Percentiles rank a stretch among this genome's conserved stretches.
Conservation (phyloP, 2,888 invertebrate genomes). For the Conchocele bisecta region DNA sequence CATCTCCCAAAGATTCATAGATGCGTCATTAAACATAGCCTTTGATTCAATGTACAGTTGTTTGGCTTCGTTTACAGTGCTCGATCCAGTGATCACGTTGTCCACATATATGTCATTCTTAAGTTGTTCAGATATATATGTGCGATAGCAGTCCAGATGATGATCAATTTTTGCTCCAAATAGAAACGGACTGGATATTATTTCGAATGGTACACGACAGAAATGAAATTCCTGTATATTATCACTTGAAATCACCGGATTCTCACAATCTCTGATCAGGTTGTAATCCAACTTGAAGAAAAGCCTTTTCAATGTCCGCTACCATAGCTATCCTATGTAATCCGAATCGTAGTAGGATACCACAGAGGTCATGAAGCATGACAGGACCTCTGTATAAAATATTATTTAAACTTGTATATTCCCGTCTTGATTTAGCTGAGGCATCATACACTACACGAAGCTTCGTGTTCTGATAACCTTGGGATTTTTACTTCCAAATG, state of each 20-base stretch:
- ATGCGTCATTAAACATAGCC: constrained; percentile 9
- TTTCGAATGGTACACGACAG: constrained; percentile 1
- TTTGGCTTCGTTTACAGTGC: constrained; percentile 4
- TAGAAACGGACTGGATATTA: constrained; percentile 3
- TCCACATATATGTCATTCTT: constrained; percentile 30
- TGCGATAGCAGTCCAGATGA: constrained; percentile 1
- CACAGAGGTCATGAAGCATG: constrained; percentile 20
- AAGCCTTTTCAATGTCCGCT: constrained; percentile 34
- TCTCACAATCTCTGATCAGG: constrained; percentile 3
- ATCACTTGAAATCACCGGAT: background rate
- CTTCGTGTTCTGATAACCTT: constrained; percentile 13
- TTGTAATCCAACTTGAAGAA: constrained; percentile 26
- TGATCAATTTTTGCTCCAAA: constrained; percentile 8
- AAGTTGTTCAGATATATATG: background rate
- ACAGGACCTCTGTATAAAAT: constrained; percentile 20
- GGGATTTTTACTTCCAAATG: constrained; percentile 23
- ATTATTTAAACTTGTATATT: constrained; percentile 21
- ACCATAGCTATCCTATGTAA: constrained; percentile 1
- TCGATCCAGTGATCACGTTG: constrained; percentile 30
- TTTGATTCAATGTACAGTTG: constrained; percentile 12
- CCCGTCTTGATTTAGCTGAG: constrained; percentile 13
- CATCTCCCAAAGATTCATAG: constrained; percentile 20
- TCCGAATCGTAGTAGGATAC: constrained; percentile 16
- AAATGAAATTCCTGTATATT: constrained; percentile 6
- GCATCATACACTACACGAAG: constrained; percentile 13